A percentile compares a stretch with the other conserved stretches of the same genome.
Evolutionary conservation across 2,888 invertebrate genomes (phyloP).

Genomic region (Cryptus armator): DNA sequence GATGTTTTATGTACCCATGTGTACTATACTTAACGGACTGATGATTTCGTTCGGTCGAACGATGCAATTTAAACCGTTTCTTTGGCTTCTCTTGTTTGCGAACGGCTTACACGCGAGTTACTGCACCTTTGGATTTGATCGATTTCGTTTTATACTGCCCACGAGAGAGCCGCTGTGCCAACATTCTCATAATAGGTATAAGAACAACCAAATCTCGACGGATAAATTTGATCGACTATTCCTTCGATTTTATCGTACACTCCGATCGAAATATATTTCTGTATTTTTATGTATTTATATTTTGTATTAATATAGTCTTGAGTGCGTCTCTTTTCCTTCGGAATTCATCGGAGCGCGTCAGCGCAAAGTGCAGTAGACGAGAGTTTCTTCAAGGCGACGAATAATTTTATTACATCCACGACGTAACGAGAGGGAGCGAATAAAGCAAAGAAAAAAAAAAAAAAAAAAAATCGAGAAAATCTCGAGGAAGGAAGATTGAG

Average conservation of each 20-base stretch:
- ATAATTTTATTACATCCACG: constrained; percentile 78
- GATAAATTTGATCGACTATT: background rate
- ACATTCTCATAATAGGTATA: background rate
- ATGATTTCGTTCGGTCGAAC: constrained; percentile 13
- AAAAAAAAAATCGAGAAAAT: constrained; percentile 8
- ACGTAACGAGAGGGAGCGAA: constrained; percentile 65
- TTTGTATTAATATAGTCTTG: no score
- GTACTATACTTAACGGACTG: constrained; percentile 7
- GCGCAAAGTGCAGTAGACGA: constrained; percentile 10
- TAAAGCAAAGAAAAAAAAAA: constrained; percentile 26
- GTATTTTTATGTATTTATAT: no score
- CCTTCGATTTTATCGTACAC: background rate
- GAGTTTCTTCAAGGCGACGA: constrained; percentile 61
- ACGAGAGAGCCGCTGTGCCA: constrained; percentile 7
- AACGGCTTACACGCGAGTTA: constrained; percentile 35
- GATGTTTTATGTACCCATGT: constrained; percentile 18
- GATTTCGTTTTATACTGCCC: constrained; percentile 12
- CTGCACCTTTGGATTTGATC: constrained; percentile 34
- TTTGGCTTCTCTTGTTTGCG: constrained; percentile 53
- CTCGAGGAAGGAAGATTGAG: constrained; percentile 5
- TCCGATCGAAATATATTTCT: no score
- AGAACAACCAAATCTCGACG: background rate
- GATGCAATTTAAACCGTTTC: constrained; percentile 58
- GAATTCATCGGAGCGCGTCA: background rate
- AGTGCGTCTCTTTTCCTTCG: background rate